Conservation (phyloP, 2,113 vertebrate species). For the Datnioides undecimradiatus region DNA sequence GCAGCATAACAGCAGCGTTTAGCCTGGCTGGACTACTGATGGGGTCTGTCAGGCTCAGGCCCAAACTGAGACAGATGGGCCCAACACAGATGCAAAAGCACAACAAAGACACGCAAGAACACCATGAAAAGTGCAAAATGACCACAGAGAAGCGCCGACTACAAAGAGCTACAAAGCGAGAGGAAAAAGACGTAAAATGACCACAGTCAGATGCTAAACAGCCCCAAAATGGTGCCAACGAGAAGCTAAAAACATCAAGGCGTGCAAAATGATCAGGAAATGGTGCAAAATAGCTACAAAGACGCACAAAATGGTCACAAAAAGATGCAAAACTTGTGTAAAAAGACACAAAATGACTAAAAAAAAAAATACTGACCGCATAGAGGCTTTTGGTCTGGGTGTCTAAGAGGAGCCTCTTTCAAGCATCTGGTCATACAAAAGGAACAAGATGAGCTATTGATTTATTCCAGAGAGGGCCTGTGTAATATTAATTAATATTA, state of each 20-base stretch:
- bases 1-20: neutral
- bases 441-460: neutral
- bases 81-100: neutral
- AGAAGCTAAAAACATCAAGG: neutral
- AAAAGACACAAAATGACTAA: neutral
- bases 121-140: too few relatives aligned
- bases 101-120: neutral
- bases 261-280: neutral
- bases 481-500: too few relatives aligned
- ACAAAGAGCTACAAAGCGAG: neutral
- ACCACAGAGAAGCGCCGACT: neutral
- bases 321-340: neutral
- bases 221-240: neutral
- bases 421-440: neutral
- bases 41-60: neutral
- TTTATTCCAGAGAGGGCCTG: neutral
- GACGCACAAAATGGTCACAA: neutral
- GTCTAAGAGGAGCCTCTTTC: too few relatives aligned
- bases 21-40: neutral
- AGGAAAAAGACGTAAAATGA: neutral
- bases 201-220: neutral
- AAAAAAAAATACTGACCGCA: too few relatives aligned
- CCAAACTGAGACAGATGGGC: too few relatives aligned
- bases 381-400: too few relatives aligned
- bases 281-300: neutral